phyloP scores from a whole-genome alignment of 2,113 vertebrate species.

The Channa maculata region DNA sequence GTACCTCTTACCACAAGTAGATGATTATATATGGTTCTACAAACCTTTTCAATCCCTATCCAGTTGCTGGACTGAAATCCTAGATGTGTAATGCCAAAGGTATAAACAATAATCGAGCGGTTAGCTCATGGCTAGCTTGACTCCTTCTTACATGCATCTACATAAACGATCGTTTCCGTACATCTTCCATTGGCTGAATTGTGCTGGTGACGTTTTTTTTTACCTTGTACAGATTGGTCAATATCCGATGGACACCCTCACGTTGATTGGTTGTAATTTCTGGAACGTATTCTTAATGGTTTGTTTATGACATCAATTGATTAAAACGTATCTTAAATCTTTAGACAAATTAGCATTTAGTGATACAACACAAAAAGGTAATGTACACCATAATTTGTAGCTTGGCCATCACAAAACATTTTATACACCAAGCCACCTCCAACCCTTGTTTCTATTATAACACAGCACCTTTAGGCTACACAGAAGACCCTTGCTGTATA shows the following conservation, averaged over 20 bases:
- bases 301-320: not conserved
- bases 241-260: not conserved
- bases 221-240: constrained; percentile 32
- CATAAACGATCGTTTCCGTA: not conserved
- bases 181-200: constrained; percentile 42
- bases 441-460: no score
- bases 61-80: not conserved
- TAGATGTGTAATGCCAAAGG: not conserved
- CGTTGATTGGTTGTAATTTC: constrained; percentile 32
- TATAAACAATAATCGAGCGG: no score
- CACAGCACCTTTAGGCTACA: no score
- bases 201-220: not conserved
- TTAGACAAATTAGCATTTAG: no score
- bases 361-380: not conserved
- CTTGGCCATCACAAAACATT: not conserved
- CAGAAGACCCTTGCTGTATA: no score
- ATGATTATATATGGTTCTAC: not conserved
- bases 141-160: not conserved
- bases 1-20: no score
- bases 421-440: not conserved
- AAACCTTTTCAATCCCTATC: constrained; percentile 42
- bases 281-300: not conserved
- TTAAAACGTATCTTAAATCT: not conserved
- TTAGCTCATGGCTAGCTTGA: constrained; percentile 37
- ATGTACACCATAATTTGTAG: not conserved